These are phyloP conservation scores for Aspidiotus rigidus DNA, from an alignment of 2,888 invertebrate species.

Conservation along the genomic window DNA sequence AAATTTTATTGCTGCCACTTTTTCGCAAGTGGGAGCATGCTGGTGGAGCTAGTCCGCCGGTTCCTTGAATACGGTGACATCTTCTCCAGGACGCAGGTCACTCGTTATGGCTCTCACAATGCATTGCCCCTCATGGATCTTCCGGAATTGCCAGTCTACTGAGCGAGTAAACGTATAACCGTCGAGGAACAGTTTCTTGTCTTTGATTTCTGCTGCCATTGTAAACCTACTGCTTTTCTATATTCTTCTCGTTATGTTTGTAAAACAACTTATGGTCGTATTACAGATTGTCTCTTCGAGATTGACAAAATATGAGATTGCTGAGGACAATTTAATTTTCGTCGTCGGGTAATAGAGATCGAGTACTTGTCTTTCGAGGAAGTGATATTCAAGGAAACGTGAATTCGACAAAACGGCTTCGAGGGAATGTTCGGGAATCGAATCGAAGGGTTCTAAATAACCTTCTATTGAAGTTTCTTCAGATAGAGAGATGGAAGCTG, in stretches of 20 bases:
- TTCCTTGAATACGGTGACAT: neutral
- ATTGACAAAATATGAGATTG: constrained; percentile 1
- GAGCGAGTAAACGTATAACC: neutral
- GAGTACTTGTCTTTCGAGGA: neutral
- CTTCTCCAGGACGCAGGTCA: neutral
- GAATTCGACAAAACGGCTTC: neutral
- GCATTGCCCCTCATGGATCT: neutral
- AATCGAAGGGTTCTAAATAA: no score
- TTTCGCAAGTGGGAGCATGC: neutral
- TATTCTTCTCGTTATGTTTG: neutral
- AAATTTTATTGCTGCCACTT: neutral
- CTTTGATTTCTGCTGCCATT: neutral
- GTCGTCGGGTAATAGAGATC: neutral
- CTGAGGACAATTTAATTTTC: neutral
- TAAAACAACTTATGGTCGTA: neutral
- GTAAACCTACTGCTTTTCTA: neutral
- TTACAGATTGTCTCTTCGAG: neutral
- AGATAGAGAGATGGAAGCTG: no score
- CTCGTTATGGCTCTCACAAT: neutral
- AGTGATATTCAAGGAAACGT: neutral
- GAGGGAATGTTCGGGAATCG: no score
- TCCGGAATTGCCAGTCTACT: neutral
- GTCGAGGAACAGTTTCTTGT: neutral
- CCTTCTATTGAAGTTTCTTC: no score
- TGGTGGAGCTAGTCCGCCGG: neutral